Percentiles rank a stretch among this genome's conserved stretches.
These are phyloP conservation scores for Orchestia grillus DNA, from an alignment of 1,140 invertebrate genomes.

Conservation along the genomic window DNA sequence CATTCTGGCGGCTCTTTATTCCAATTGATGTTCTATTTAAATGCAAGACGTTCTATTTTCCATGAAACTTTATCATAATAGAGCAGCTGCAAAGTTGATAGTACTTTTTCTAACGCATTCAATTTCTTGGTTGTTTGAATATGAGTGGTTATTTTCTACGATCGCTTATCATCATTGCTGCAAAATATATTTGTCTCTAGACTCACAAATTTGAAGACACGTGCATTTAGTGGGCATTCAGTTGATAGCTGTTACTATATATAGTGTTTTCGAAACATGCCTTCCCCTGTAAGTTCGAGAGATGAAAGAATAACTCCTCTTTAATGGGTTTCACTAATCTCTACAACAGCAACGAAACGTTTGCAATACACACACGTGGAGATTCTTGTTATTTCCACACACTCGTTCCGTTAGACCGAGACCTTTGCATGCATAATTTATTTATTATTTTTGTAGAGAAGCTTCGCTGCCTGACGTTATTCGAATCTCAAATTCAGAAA, in stretches of 20 bases:
- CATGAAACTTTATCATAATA: background rate
- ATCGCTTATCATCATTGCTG: background rate
- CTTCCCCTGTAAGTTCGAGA: background rate
- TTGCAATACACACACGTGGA: background rate
- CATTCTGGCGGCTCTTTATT: background rate
- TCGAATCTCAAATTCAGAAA: no score
- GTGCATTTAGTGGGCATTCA: background rate
- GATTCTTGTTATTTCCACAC: background rate
- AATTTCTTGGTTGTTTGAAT: background rate
- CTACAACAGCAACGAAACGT: background rate
- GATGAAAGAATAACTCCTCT: background rate
- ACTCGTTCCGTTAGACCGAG: background rate
- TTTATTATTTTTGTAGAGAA: background rate
- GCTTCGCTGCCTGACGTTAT: background rate
- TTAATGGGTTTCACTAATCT: background rate
- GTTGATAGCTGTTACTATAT: background rate
- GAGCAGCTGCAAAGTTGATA: background rate
- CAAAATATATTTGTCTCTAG: background rate
- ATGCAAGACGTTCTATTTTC: background rate
- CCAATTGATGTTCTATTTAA: conserved; percentile 6
- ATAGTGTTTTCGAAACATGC: background rate
- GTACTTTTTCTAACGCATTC: background rate
- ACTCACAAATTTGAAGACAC: background rate
- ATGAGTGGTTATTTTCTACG: background rate
- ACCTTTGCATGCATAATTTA: no score